A percentile compares a stretch with the other conserved stretches of the same genome.
These are phyloP conservation scores for Melanostigma gelatinosum DNA, from an alignment of 2,113 vertebrate genomes.

Conservation along the genomic window DNA sequence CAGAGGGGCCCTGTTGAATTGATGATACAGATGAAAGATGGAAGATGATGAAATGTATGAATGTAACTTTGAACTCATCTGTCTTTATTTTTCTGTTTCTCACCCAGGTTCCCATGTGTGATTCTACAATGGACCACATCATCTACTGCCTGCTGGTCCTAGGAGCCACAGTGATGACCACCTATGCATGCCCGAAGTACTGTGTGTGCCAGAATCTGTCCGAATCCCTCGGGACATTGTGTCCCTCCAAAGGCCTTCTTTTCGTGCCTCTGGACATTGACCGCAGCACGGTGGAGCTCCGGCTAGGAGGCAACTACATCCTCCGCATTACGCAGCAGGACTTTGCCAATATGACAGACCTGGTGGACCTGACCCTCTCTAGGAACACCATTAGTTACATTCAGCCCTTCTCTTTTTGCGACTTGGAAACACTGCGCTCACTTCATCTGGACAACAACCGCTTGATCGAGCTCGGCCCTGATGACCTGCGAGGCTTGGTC, in stretches of 20 bases:
- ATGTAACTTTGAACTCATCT: background rate
- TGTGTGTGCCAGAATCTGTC: constrained; percentile 96
- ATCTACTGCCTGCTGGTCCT: constrained; percentile 90
- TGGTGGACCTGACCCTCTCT: constrained; percentile 94
- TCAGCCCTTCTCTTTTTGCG: constrained; percentile 92
- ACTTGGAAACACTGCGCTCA: constrained; percentile 93
- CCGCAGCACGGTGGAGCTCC: constrained; percentile 92
- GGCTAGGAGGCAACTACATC: constrained; percentile 94
- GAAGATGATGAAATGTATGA: background rate
- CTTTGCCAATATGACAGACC: constrained; percentile 95
- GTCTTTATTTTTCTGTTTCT: constrained; percentile 15
- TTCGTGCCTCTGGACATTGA: constrained; percentile 93
- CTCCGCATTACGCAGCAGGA: constrained; percentile 91
- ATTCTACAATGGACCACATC: constrained; percentile 93
- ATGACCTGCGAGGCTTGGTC: constrained; percentile 90
- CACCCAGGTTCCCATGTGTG: constrained; percentile 81
- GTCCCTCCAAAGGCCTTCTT: constrained; percentile 93
- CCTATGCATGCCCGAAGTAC: constrained; percentile 93
- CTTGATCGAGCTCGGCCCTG: constrained; percentile 87
- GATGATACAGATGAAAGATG: background rate
- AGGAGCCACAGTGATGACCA: constrained; percentile 86
- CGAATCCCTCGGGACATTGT: constrained; percentile 93
- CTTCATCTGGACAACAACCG: constrained; percentile 94
- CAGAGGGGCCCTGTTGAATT: background rate
- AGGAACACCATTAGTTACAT: constrained; percentile 95